phyloP scores from a whole-genome alignment of 2,113 vertebrate species.

The Gymnocephalus cernua region DNA sequence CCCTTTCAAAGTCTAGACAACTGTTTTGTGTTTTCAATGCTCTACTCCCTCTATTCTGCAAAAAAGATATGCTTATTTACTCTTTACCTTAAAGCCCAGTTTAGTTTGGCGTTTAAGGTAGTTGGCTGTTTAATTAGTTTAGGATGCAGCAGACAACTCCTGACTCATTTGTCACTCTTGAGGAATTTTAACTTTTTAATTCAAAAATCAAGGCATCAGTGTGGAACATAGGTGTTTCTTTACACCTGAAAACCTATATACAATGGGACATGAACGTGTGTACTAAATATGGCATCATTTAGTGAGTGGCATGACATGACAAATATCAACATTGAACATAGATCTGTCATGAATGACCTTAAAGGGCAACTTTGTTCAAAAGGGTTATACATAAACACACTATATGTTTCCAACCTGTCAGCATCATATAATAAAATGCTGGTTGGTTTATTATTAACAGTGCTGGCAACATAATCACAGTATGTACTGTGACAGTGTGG shows the following conservation, averaged over 20 bases:
- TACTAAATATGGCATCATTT: not conserved
- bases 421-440: not conserved
- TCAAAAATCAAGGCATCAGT: not conserved
- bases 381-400: not conserved
- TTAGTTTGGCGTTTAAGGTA: not conserved
- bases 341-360: not conserved
- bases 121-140: not conserved
- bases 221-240: not conserved
- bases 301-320: not conserved
- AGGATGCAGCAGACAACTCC: not conserved
- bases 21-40: constrained; percentile 1
- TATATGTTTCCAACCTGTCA: not conserved
- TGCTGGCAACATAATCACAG: not conserved
- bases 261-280: not conserved
- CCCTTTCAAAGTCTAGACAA: constrained; percentile 10
- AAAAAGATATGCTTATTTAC: not conserved
- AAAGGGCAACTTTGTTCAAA: not conserved
- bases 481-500: not conserved
- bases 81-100: not conserved
- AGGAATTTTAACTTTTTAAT: not conserved
- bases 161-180: not conserved
- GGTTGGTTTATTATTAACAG: not conserved
- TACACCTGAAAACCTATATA: not conserved
- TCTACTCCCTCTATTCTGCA: not conserved
- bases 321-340: not conserved